Base-by-base conservation (phyloP, 1,140 invertebrate species). In the Chlorops oryzae region DNA sequence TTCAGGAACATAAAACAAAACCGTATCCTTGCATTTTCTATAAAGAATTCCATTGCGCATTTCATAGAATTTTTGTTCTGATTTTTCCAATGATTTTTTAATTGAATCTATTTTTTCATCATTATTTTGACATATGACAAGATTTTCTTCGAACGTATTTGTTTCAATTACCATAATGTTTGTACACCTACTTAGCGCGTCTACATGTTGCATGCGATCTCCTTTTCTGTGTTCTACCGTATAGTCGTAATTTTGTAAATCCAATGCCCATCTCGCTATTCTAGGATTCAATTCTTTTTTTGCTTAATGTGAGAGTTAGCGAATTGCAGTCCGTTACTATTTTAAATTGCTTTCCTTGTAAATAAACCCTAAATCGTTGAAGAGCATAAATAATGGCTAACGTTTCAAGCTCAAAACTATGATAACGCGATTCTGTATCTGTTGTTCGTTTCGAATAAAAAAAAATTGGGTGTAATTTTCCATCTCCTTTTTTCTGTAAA, bases 301-400 rank as follows among this genome's bases (percentile, higher is more conserved):
- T 61, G 2, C 46, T 47, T 34, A 63, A 47, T 9, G 62, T 44
- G 28, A 58, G 34, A 39, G 49, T 62, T 47, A 65, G 57, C 34
- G 48, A 55, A 47, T 56, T 58, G 44, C 57, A 63, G 52, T 57
- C 58, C 2, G 53, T 62, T 22, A 59, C 52, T 13, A 76, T 65
- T 44, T 68, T 61, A 51, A 72, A 71, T 20, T 61, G 37, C 43
- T 54, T 70, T 21, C 65, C 65, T 35, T 67, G 56, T 17, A 78
- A 55, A 55, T 73, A 79, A 21, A 34, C 25, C 28, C 44, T 25
- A 46, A 46, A 46, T 22, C 44, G 15, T 34, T 13, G 17, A 10
- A 78, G 57, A 1, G 71, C 66, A 55, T 66, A 64, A 7, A 77
- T 52, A 18, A 77, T 61, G 3, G 73, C 70, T 5, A 78, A 51